A percentile compares a stretch with the other conserved stretches of the same genome.
phyloP scores from a whole-genome alignment of 2,888 invertebrate species.

The Helicoverpa assulta region DNA sequence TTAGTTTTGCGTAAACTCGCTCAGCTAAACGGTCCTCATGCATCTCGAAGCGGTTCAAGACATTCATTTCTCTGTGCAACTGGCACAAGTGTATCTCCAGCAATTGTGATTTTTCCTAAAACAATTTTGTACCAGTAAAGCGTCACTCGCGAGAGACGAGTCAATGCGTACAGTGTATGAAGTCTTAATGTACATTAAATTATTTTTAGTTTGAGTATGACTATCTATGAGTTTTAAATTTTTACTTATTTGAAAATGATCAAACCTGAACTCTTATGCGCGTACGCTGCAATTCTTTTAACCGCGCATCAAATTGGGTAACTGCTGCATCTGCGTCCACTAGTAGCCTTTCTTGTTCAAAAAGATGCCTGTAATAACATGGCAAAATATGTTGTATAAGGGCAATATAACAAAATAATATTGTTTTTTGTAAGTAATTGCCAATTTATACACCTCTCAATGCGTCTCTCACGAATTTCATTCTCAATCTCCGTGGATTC shows the following conservation, averaged over 20 bases:
- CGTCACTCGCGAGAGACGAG: not conserved
- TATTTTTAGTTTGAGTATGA: too few relatives aligned
- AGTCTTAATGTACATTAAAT: too few relatives aligned
- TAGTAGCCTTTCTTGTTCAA: conserved; percentile 92
- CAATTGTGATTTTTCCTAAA: conserved; percentile 86
- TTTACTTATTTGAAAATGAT: not conserved
- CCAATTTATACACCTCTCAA: conserved; percentile 78
- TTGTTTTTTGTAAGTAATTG: too few relatives aligned
- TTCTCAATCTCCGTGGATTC: conserved; percentile 87
- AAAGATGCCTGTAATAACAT: conserved; percentile 82
- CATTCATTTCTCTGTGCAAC: conserved; percentile 93
- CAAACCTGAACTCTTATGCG: conserved; percentile 90
- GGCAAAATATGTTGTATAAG: not conserved
- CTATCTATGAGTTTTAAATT: too few relatives aligned
- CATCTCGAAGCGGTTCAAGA: conserved; percentile 93
- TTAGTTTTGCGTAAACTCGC: conserved; percentile 89
- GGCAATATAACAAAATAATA: too few relatives aligned
- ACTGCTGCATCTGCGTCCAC: conserved; percentile 90
- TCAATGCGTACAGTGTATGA: too few relatives aligned
- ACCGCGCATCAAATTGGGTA: conserved; percentile 91
- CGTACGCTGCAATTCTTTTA: conserved; percentile 89
- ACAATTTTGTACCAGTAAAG: not conserved
- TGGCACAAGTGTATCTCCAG: conserved; percentile 92
- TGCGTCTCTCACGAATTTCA: conserved; percentile 89
- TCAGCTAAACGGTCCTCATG: conserved; percentile 92